Base-by-base conservation (phyloP, 1,140 invertebrate species). In the Hypothenemus hampei region DNA sequence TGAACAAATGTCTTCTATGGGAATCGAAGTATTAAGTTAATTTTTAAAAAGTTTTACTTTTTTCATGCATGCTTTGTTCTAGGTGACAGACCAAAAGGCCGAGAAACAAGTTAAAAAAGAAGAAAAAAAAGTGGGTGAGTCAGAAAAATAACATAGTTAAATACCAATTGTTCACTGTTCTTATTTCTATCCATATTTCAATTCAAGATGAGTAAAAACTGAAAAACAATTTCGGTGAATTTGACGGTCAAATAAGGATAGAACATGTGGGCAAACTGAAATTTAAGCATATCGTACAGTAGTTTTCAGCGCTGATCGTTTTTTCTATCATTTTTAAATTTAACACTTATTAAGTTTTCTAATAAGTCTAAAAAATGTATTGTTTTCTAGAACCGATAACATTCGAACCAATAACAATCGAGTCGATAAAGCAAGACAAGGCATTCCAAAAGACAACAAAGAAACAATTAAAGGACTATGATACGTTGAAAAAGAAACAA, bases 391-490 rank as follows among this genome's bases (percentile, higher is more conserved):
- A 83, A 58, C 80, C 81, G 7, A 57, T 91, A 31, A 87, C 91
- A 36, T 93, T 96, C 68, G 92, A 98, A 58, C 83, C 91, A 0
- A 91, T 99, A 49, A 97, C 91, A 0, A 80, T 93, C 10, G 95
- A 98, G 52, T 84, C 83, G 18, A 75, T 99, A 31, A 84, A 88
- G 23, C 82, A 86, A 63, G 95, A 98, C 68, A 99, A 99, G 74
- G 85, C 84, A 33, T 98, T 92, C 75, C 77, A 89, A 61, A 99
- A 99, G 76, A 83, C 91, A n/a, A 82, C 88, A 26, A 90, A 93
- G 65, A 98, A 98, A 69, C 94, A 98, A 63, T 86, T 91, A 70
- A 98, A 98, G 69, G 96, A 99, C 64, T 67, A 95, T 51, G 96
- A 99, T 58, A 77, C 86, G 7, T 75, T 98, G 71, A 87, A 85